Conservation (phyloP, 2,888 invertebrate genomes). For the Sphinx pinastri region DNA sequence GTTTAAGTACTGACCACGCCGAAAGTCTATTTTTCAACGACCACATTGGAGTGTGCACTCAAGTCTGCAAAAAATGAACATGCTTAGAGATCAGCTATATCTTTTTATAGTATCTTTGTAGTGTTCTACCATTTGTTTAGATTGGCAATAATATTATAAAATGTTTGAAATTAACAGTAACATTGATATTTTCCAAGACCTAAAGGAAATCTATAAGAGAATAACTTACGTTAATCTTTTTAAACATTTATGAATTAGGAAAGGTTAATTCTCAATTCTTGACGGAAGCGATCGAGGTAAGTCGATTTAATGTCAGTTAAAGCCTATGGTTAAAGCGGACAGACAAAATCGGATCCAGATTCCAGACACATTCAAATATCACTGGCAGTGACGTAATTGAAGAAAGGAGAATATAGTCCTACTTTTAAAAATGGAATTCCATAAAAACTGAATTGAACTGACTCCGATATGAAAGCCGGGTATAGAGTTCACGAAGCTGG, state of each 20-base stretch:
- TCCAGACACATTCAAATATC: background rate
- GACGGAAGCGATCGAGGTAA: background rate
- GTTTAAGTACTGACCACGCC: constrained; percentile 9
- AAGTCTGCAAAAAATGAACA: background rate
- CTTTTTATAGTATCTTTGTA: too few relatives aligned
- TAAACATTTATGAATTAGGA: too few relatives aligned
- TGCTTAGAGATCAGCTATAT: background rate
- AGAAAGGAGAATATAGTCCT: background rate
- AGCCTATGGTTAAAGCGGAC: too few relatives aligned
- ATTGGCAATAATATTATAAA: too few relatives aligned
- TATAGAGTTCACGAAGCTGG: constrained; percentile 7
- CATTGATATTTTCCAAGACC: too few relatives aligned
- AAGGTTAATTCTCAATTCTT: too few relatives aligned
- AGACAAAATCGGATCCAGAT: background rate
- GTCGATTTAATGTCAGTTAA: too few relatives aligned
- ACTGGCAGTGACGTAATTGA: background rate
- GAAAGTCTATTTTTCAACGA: background rate
- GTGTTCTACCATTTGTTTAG: background rate
- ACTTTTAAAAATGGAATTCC: constrained; percentile 2
- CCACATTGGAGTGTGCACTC: background rate
- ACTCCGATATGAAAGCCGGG: constrained; percentile 11
- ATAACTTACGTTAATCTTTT: too few relatives aligned
- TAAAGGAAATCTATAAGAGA: too few relatives aligned
- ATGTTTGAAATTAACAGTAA: too few relatives aligned
- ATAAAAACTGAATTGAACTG: constrained; percentile 20